These are phyloP conservation scores for Anabacerthia variegaticeps DNA, from an alignment of 2,797 vertebrate genomes.

Conservation along the genomic window DNA sequence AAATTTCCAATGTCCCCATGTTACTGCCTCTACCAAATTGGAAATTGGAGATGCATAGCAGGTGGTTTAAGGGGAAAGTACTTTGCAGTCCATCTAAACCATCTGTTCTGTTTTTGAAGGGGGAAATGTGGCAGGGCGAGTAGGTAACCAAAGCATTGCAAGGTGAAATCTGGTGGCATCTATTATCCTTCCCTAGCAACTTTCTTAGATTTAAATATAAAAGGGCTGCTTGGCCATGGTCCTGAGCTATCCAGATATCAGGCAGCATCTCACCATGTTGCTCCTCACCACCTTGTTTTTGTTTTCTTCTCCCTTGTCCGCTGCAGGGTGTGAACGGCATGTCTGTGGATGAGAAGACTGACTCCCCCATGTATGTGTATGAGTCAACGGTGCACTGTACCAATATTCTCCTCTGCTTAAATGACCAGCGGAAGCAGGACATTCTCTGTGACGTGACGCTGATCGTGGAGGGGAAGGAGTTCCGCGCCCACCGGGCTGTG, in stretches of 20 bases:
- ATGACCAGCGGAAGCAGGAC: conserved; percentile 98
- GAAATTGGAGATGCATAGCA: background rate
- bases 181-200: background rate
- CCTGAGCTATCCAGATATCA: rapidly evolving
- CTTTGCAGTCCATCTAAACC: background rate
- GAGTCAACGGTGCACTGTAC: conserved; percentile 99
- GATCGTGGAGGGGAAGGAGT: conserved; percentile 96
- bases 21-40: background rate
- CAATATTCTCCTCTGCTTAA: conserved; percentile 99
- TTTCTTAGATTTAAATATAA: background rate
- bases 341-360: conserved; percentile 99
- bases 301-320: conserved; percentile 68
- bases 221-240: background rate
- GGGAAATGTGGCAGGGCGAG: background rate
- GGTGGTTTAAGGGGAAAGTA: background rate
- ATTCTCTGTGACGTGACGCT: conserved; percentile 99
- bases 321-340: conserved; percentile 98
- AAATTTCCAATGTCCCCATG: background rate
- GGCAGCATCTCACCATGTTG: background rate
- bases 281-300: conserved; percentile 4
- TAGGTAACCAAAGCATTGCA: background rate
- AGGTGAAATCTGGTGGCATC: background rate
- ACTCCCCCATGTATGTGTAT: conserved; percentile 99
- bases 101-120: background rate
- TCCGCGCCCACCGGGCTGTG: conserved; percentile 96